Evolutionary conservation across 2,797 vertebrate species (phyloP).

Genomic region (Xiphorhynchus erythropygius): DNA sequence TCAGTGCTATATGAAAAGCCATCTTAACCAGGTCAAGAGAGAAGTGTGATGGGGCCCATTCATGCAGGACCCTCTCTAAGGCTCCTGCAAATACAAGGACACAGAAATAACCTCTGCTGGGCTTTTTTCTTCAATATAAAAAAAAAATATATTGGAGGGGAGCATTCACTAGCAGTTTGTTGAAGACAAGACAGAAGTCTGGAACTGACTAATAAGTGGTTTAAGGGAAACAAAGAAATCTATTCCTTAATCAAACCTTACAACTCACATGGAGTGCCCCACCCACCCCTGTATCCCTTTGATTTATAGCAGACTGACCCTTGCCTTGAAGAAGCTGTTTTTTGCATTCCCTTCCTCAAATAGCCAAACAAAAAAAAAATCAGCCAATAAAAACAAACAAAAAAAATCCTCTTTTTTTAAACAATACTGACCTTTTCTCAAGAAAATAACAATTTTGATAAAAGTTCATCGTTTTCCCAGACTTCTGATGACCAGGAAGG

Average conservation of each 20-base stretch:
- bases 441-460: constrained; percentile 22
- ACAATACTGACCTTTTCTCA: constrained; percentile 12
- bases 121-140: not conserved
- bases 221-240: not conserved
- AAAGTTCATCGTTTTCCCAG: not conserved
- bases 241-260: not conserved
- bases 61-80: not conserved
- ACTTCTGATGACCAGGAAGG: not conserved
- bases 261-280: not conserved
- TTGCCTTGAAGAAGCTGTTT: not conserved
- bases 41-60: not conserved
- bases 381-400: not conserved
- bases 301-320: not conserved
- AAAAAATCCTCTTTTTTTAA: not conserved
- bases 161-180: not conserved
- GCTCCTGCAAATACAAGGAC: not conserved
- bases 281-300: not conserved
- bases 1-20: not conserved
- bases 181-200: not conserved
- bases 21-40: not conserved
- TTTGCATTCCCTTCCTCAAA: not conserved
- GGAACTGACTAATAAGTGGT: not conserved
- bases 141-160: not conserved
- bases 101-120: not conserved
- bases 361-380: not conserved